phyloP scores from a whole-genome alignment of 2,888 invertebrate genomes.

The Malacosoma neustria region DNA sequence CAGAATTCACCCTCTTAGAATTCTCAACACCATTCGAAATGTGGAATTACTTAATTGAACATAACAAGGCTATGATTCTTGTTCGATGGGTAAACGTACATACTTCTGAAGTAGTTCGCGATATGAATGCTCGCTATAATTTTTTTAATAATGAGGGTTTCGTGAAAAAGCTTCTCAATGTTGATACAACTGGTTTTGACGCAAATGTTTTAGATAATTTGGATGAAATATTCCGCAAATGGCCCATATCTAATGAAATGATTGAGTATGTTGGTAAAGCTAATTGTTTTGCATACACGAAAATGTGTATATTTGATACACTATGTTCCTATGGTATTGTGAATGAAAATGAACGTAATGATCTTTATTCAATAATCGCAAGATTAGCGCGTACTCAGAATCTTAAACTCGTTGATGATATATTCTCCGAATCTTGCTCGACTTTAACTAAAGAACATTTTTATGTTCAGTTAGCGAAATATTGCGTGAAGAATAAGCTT shows the following conservation, averaged over 20 bases:
- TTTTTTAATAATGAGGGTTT: conserved; percentile 62
- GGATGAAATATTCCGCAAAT: conserved; percentile 66
- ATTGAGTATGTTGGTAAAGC: conserved; percentile 62
- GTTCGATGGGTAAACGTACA: conserved; percentile 77
- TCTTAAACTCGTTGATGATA: conserved; percentile 67
- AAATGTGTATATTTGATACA: conserved; percentile 75
- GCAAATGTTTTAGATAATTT: conserved; percentile 52
- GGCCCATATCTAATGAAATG: conserved; percentile 75
- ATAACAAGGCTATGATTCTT: conserved; percentile 75
- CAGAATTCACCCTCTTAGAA: conserved; percentile 67
- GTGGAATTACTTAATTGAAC: conserved; percentile 77
- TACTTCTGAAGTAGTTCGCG: conserved; percentile 63
- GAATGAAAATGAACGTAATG: conserved; percentile 69
- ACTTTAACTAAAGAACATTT: conserved; percentile 65
- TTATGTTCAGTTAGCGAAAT: conserved; percentile 66
- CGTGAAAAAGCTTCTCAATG: conserved; percentile 51
- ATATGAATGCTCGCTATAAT: conserved; percentile 60
- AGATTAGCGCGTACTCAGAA: conserved; percentile 76
- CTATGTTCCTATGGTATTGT: conserved; percentile 79
- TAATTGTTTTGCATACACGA: conserved; percentile 63
- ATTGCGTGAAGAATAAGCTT: conserved; percentile 67
- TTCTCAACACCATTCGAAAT: conserved; percentile 68
- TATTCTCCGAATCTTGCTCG: conserved; percentile 66
- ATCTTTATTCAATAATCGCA: conserved; percentile 72
- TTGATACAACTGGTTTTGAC: conserved; percentile 56